Evolutionary conservation across 2,888 invertebrate genomes (phyloP).

Genomic region (Orgyia antiqua): DNA sequence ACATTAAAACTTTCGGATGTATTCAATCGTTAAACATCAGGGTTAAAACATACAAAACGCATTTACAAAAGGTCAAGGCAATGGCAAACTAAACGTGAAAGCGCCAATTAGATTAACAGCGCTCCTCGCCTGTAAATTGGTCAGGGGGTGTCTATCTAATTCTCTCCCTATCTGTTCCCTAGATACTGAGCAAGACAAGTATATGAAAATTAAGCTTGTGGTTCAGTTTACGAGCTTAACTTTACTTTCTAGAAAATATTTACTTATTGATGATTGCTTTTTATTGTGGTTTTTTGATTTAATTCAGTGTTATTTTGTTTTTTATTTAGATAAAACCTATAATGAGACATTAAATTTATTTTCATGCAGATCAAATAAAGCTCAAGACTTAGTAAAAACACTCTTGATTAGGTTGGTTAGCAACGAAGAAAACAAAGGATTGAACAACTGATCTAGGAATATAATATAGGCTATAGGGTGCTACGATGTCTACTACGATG

Average conservation of each 20-base stretch:
- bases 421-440: too few relatives aligned
- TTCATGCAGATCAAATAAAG: too few relatives aligned
- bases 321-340: too few relatives aligned
- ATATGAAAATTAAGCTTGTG: constrained; percentile 46
- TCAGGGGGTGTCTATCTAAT: constrained; percentile 44
- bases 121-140: constrained; percentile 54
- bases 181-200: constrained; percentile 39
- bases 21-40: neutral
- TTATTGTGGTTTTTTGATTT: too few relatives aligned
- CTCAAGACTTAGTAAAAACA: too few relatives aligned
- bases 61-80: constrained; percentile 71
- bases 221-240: constrained; percentile 43
- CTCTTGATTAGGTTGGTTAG: too few relatives aligned
- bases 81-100: constrained; percentile 57
- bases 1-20: constrained; percentile 1
- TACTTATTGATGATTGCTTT: constrained; percentile 33
- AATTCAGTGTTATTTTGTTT: too few relatives aligned
- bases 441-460: too few relatives aligned
- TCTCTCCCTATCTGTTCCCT: constrained; percentile 31
- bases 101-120: constrained; percentile 71
- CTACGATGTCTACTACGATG: too few relatives aligned
- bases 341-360: too few relatives aligned
- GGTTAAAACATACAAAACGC: constrained; percentile 50
- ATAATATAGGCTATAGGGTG: too few relatives aligned
- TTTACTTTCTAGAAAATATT: constrained; percentile 23